Evolutionary conservation across 1,140 invertebrate species (phyloP), one percentile per base, ranked within the genome.

Genomic region (Micrasema minimum): DNA sequence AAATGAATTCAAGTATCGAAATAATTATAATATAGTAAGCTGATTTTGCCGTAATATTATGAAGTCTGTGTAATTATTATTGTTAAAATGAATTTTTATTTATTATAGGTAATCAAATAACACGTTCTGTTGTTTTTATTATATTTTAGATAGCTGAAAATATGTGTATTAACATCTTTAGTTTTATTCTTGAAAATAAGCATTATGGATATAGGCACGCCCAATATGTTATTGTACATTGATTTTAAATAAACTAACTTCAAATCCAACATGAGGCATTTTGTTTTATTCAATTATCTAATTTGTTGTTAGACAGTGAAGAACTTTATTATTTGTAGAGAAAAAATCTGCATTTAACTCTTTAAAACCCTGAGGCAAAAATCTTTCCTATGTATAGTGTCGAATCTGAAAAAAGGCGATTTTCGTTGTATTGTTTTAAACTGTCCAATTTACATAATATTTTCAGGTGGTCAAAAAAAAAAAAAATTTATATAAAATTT

Each of bases 191-290:
- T 59, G 55, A 10, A 26, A 59, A 41, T 59, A 59, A 43, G 57
- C 37, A 43, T 61, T 46, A 45, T 46, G 14, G 12, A 51, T 23
- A 64, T 46, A 64, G 43, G 41, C 59, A 46, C 59, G 3, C 59
- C 14, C 59, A 23, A 16, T 64, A 64, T 64, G 59, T 64, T 64
- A 46, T 64, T 64, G 59, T 64, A 45, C 45, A 64, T 20, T 64
- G 59, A 45, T 46, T 62, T 62, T 62, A 46, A 62, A 62, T 62
- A 62, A 62, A 62, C 43, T 62, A 31, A 62, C 26, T 46, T 45
- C 59, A 26, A 46, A 62, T 62, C 45, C 59, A 62, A 16, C 20
- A 38, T 2, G 37, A 38, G 11, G 26, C 9, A 9, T 31, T 53
- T 53, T 11, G 11, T 53, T 53, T 48, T 48, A 18, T 31, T 31